Base-by-base conservation (phyloP, 2,888 invertebrate genomes). In the Apotomis capreana region DNA sequence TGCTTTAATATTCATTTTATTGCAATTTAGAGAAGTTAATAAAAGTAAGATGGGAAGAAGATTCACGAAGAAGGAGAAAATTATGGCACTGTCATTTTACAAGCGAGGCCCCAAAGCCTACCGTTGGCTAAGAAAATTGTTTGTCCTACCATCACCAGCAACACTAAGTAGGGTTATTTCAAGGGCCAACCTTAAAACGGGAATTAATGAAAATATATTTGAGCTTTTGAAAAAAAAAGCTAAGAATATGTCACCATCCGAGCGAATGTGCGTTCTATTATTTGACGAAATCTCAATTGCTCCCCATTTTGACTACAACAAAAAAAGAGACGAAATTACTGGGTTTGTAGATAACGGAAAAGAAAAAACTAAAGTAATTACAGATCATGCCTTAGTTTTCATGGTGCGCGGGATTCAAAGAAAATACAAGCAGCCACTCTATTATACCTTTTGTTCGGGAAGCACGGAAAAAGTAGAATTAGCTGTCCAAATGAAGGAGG, bases 71-170 rank as follows among this genome's bases (percentile, higher is more conserved):
- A n/a, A 63, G 4, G 73, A 75, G 55, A 73, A 75, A 49, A 49
- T 70, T 10, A 59, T 70, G 73, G 62, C 70, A 37, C 26, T 75
- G 10, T 12, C 46, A 36, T 12, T 75, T 3, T 68, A 70, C 51
- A 75, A 75, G 15, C 69, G 63, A 26, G 65, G 73, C 3, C 73
- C 73, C 13, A 68, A 15, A 51, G 68, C 64, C 10, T 73, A 73
- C 57, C 40, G 65, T n/a, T 65, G 54, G 70, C 58, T 70, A 1
- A 37, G 52, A 40, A 70, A 70, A 6, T 8, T 46, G 9, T 46
- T 46, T 10, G 46, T 46, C 9, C 46, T 55, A 10, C 54, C 54
- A 8, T 54, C 54, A 15, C 54, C 54, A 8, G 8, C 13, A 3
- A 55, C 55, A 5, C 26, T 26, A 5, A 13, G 13, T 4, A 15